Conservation (phyloP, 2,113 vertebrate species). For the Ameiurus melas region DNA sequence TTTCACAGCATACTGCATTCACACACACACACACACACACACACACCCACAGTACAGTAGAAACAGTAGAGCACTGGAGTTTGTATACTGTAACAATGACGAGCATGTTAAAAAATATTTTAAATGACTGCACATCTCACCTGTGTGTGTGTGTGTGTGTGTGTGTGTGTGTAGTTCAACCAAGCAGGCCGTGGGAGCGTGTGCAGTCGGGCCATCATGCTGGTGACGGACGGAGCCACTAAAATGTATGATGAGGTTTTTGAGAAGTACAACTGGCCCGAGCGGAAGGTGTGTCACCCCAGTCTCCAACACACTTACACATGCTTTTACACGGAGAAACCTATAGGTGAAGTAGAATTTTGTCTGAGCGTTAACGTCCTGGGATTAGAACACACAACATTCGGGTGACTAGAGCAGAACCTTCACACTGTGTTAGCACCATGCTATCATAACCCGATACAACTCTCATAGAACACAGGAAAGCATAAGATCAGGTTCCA, state of each 20-base stretch:
- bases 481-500: not conserved
- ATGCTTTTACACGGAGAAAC: not conserved
- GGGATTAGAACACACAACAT: not conserved
- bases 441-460: not conserved
- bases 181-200: slow-evolving; percentile 92
- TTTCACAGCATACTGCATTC: not conserved
- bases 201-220: slow-evolving; percentile 98
- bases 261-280: slow-evolving; percentile 94
- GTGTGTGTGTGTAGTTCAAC: slow-evolving; percentile 81
- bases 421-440: not conserved
- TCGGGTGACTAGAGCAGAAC: not conserved
- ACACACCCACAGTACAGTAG: not conserved
- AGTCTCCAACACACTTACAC: not conserved
- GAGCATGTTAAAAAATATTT: not conserved
- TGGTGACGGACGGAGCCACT: slow-evolving; percentile 94
- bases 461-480: not conserved
- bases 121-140: not conserved
- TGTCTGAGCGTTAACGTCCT: not conserved
- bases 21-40: not conserved
- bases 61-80: not conserved
- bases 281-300: slow-evolving; percentile 83
- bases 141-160: slow-evolving; percentile 26
- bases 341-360: not conserved
- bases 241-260: slow-evolving; percentile 92
- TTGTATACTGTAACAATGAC: not conserved